Evolutionary conservation across 2,113 vertebrate genomes (phyloP), one percentile per base, ranked within the genome.

Genomic region (Ictalurus punctatus): DNA sequence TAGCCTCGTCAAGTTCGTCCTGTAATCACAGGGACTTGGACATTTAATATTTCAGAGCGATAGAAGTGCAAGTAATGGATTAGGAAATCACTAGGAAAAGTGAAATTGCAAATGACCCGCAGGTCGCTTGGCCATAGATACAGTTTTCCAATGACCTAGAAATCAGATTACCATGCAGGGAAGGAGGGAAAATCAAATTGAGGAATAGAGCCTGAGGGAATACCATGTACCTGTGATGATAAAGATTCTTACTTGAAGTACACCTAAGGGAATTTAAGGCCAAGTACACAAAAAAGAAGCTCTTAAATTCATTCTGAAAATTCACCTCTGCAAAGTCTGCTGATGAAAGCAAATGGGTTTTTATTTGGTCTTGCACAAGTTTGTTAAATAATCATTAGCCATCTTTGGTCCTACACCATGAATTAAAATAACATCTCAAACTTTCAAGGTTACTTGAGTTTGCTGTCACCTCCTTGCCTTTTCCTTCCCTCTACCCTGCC

Each of bases 21-120:
- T n/a, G 71, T 90, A 89, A 92, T 92, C 86, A 74, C 73, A 86
- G 34, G 25, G 44, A 90, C 79, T 74, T 63, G 86, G 83, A 86
- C 73, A 86, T 92, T 86, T 90, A 90, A 89, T 91, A 85, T 91
- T 81, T 87, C 82, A 25, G 21, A 85, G 83, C 19, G 27, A 44
- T 34, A 82, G 63, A 87, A 90, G 87, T 84, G 86, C 67, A 73
- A 87, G 86, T 59, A 88, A 91, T 78, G 83, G 89, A 92, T 92
- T 91, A 89, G 90, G 85, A 90, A 91, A 92, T 88, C 80, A 30
- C 83, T 76, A 85, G 86, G 76, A 89, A 90, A 88, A 82, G 89
- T 73, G 73, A 93, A 91, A 93, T 93, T 93, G 92, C 90, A 86
- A 89, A 90, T 86, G 92, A 92, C 92, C 92, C 30, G 0, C 44